A percentile compares a stretch with the other conserved stretches of the same genome.
These are phyloP conservation scores for Australoheros facetus DNA, from an alignment of 2,797 vertebrate genomes.

Conservation along the genomic window DNA sequence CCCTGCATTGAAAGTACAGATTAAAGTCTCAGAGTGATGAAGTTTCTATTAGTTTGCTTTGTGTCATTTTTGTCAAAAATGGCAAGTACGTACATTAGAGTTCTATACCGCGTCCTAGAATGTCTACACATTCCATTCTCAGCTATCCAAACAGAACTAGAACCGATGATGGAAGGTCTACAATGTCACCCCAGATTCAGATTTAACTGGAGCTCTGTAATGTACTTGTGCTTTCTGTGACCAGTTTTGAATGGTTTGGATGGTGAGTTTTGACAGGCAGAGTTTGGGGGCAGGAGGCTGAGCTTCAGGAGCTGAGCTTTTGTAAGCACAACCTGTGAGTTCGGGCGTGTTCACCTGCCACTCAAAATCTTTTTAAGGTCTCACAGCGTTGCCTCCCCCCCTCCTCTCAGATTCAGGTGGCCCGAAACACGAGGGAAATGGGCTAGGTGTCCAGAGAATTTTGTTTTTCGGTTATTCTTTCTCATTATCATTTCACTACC, in stretches of 20 bases:
- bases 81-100: background rate
- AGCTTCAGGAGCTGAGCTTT: conserved; percentile 73
- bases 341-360: conserved; percentile 12
- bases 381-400: conserved; percentile 18
- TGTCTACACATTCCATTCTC: conserved; percentile 84
- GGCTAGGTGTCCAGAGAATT: conserved; percentile 61
- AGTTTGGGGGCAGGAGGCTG: background rate
- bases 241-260: conserved; percentile 26
- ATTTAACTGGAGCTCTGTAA: conserved; percentile 7
- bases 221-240: conserved; percentile 35
- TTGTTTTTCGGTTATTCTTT: conserved; percentile 60
- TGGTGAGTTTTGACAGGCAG: conserved; percentile 5
- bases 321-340: conserved; percentile 37
- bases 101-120: conserved; percentile 36
- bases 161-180: conserved; percentile 14
- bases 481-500: conserved; percentile 86
- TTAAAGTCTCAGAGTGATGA: background rate
- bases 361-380: conserved; percentile 19
- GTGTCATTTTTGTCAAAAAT: background rate
- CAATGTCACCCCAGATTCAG: background rate
- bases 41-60: conserved; percentile 11
- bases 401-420: conserved; percentile 17
- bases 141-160: conserved; percentile 36
- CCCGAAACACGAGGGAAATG: conserved; percentile 48
- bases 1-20: background rate